Base-by-base conservation (phyloP, 2,888 invertebrate genomes). In the Lissonota sp. region DNA sequence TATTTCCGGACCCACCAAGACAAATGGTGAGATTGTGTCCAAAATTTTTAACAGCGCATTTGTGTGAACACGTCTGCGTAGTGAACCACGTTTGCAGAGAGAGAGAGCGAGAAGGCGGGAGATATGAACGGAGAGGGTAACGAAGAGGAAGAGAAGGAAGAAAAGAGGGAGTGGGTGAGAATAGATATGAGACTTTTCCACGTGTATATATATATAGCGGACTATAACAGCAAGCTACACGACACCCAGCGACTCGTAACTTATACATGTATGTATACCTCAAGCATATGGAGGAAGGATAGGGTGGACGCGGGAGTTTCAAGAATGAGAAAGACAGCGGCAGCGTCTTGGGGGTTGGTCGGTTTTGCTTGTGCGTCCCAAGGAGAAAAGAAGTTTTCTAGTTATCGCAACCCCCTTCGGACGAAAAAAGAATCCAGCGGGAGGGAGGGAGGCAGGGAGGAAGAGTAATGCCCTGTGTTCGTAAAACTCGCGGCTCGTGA, bases 1-100 rank as follows among this genome's bases (percentile, higher is more conserved):
- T 95, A 95, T 95, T 94, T 94, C 94, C 94, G 94, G 94, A 95
- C 94, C 95, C 94, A 93, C 94, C 94, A 95, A 95, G 95, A 95
- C 95, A 95, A 95, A 95, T 95, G 95, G 95, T 94, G 93, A 95
- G 95, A 95, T 95, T 95, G 95, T 95, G 95, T 95, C 95, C 95
- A 95, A 95, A 95, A 95, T 95, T 95, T 26, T 95, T 95, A 95
- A 95, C 95, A 95, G 95, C 95, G 94, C 95, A 95, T 95, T 95
- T 95, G 94, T 91, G 89, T 89, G 91, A 91, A 90, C 91, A 89
- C 91, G 90, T 90, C 90, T 93, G 77, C 93, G 93, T 71, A 66
- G 93, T 91, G 88, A 92, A 89, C 93, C 93, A 92, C 92, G 91
- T 83, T 84, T 83, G 83, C 84, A 85, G 84, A 85, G 84, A 86